Percentiles rank a stretch among this genome's conserved stretches.
Conservation (phyloP, 1,140 invertebrate species). For the Pogonomyrmex barbatus region DNA sequence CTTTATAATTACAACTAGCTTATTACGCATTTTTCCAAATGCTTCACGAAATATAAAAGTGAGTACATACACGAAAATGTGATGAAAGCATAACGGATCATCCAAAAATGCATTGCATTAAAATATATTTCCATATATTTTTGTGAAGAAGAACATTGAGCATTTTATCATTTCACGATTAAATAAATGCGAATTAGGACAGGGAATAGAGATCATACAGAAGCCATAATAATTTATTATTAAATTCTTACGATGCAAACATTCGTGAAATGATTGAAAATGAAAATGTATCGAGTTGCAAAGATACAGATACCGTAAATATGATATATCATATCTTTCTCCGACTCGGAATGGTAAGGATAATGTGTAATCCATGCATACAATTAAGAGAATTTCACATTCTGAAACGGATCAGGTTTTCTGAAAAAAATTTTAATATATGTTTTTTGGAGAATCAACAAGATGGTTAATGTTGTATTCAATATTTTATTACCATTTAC, state of each 20-base stretch:
- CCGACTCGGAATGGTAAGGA: slow-evolving; percentile 19
- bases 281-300: not conserved
- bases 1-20: slow-evolving; percentile 68
- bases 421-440: not conserved
- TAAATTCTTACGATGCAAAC: not conserved
- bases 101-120: slow-evolving; percentile 20
- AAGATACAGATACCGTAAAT: slow-evolving; percentile 23
- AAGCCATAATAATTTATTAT: not conserved
- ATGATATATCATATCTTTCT: slow-evolving; percentile 53
- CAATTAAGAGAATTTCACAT: not conserved
- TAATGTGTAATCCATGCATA: not conserved
- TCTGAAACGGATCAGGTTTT: not conserved
- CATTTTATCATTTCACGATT: slow-evolving; percentile 26
- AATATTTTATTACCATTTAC: slow-evolving; percentile 14
- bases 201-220: slow-evolving; percentile 3
- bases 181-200: not conserved
- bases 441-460: not conserved
- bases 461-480: not conserved
- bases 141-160: slow-evolving; percentile 19
- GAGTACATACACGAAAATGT: slow-evolving; percentile 1
- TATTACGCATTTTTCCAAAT: slow-evolving; percentile 17
- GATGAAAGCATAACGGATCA: slow-evolving; percentile 38
- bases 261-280: slow-evolving; percentile 30
- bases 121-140: slow-evolving; percentile 41
- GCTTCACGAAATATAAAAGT: not conserved